Evolutionary conservation across 2,113 vertebrate genomes (phyloP).

Genomic region (Festucalex cinctus): DNA sequence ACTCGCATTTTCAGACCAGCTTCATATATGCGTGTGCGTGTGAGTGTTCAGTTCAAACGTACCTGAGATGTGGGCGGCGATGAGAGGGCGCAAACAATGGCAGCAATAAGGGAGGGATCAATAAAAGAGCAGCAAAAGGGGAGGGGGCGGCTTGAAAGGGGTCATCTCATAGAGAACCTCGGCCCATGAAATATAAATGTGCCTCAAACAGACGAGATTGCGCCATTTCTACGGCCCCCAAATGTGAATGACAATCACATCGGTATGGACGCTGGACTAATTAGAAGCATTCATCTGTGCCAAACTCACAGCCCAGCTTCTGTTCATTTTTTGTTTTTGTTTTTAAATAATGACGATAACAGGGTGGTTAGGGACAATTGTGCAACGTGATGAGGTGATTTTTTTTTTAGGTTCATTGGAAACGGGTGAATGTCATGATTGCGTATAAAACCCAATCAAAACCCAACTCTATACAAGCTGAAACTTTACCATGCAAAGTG

Average conservation of each 20-base stretch:
- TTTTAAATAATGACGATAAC: too few relatives aligned
- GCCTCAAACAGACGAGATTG: conserved; percentile 40
- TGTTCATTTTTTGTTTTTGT: too few relatives aligned
- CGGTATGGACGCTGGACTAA: conserved; percentile 60
- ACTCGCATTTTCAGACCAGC: conserved; percentile 38
- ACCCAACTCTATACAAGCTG: too few relatives aligned
- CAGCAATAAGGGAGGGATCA: conserved; percentile 54
- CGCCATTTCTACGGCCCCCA: conserved; percentile 13
- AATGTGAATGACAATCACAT: conserved; percentile 26
- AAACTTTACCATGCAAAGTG: too few relatives aligned
- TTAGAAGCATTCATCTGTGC: conserved; percentile 64
- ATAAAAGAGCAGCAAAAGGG: conserved; percentile 42
- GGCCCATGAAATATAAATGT: conserved; percentile 58
- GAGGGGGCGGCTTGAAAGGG: conserved; percentile 28
- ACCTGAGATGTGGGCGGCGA: conserved; percentile 29
- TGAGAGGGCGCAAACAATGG: conserved; percentile 39
- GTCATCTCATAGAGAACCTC: conserved; percentile 39
- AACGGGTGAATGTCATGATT: too few relatives aligned
- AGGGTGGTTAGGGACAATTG: too few relatives aligned
- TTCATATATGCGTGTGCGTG: neutral
- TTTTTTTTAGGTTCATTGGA: too few relatives aligned
- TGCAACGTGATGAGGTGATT: too few relatives aligned
- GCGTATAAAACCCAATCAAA: too few relatives aligned
- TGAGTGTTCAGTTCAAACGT: conserved; percentile 43
- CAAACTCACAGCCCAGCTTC: neutral